Evolutionary conservation across 2,797 vertebrate species (phyloP), one percentile per base, ranked within the genome.

Genomic region (Micromesistius poutassou): DNA sequence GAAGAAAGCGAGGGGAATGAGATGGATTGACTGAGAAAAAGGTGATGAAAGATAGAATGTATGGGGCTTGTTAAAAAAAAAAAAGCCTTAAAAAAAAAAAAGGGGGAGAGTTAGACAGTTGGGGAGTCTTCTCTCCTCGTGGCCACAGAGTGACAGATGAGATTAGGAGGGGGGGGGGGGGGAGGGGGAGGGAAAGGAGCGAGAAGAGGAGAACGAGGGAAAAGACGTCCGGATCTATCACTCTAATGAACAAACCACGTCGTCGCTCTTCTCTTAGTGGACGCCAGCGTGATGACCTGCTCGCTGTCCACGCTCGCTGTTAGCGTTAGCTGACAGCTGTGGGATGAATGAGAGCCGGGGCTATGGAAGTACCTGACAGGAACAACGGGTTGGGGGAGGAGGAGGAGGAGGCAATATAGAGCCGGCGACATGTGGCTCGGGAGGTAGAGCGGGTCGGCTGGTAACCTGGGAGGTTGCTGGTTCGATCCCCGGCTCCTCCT

Each of bases 181-280:
- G 73, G 36, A 74, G 66, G 82, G 77, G 72, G 36, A 74, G 66
- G 82, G 77, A 76, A 81, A 82, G 46, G 80, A 78, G 13, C 8
- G 81, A 70, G 40, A 85, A 82, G 83, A 79, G 46, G 46, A 22
- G 46, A 55, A 5, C 2, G 16, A 55, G 46, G 16, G 46, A 22
- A 22, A 19, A 55, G 46, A 55, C 46, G 3, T 85, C 83, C 74
- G 86, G 73, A 91, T 92, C 84, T 87, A 91, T 93, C 90, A 91
- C 85, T 89, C 84, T 91, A 93, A 93, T 91, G 89, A 89, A 82
- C 78, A 2, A 72, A 81, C 19, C 77, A 85, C 85, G 87, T 87
- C 85, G 79, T 82, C 84, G 88, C 84, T 88, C 82, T 87, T 91
- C 87, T 89, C 89, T 85, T 80, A 90, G 91, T 90, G 91, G 89